Evolutionary conservation across 35 echinoderm and acorn worm genomes (phyloP).

Genomic region (Apostichopus californicus): DNA sequence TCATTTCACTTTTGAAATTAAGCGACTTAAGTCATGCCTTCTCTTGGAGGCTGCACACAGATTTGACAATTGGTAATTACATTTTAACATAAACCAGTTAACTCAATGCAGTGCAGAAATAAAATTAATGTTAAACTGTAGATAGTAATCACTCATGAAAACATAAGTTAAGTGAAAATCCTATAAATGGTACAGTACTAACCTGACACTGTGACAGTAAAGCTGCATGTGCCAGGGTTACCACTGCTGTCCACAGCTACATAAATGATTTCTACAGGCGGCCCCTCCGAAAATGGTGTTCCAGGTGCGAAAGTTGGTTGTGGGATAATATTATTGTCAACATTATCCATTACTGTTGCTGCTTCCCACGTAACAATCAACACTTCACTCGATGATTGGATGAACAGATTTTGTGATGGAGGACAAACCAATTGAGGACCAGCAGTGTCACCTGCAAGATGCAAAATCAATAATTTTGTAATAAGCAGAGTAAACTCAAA

Average conservation of each 20-base stretch:
- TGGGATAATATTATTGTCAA: background rate
- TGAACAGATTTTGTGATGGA: background rate
- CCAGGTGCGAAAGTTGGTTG: background rate
- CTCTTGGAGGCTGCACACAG: too few species aligned
- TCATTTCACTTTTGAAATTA: too few species aligned
- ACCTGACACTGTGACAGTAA: constrained; percentile 1
- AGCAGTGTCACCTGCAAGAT: background rate
- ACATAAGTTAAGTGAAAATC: background rate
- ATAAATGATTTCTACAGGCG: background rate
- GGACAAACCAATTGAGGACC: background rate
- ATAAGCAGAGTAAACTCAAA: too few species aligned
- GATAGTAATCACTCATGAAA: too few species aligned
- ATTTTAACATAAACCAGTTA: too few species aligned
- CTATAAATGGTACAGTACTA: background rate
- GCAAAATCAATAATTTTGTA: too few species aligned
- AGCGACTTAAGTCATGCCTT: too few species aligned
- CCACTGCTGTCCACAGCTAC: background rate
- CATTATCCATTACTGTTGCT: background rate
- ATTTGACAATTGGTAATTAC: too few species aligned
- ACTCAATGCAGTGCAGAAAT: too few species aligned
- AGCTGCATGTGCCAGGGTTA: background rate
- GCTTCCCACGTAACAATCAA: background rate
- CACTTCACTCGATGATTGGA: background rate
- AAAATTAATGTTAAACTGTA: too few species aligned
- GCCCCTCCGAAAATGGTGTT: background rate